Conservation (phyloP, 1,140 invertebrate genomes). For the Oryctes rhinoceros region DNA sequence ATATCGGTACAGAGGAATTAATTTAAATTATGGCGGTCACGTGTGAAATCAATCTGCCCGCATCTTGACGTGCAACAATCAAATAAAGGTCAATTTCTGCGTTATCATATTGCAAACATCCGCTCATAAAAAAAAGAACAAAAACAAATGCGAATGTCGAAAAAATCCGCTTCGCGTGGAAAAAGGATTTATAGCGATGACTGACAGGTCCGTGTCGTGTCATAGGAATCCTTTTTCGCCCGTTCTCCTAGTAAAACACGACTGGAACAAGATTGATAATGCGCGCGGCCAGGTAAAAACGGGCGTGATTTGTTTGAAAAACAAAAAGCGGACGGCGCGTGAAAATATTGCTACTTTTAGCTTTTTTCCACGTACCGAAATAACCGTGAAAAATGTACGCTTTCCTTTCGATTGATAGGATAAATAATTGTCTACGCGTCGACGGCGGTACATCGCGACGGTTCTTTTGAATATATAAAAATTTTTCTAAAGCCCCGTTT, state of each 20-base stretch:
- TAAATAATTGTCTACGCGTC: slow-evolving; percentile 16
- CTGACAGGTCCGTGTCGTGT: background rate
- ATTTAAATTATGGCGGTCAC: no score
- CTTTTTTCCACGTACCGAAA: slow-evolving; percentile 1
- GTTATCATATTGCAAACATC: no score
- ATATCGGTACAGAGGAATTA: no score
- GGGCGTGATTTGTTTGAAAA: slow-evolving; percentile 20
- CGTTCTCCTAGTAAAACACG: background rate
- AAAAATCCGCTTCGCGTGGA: background rate
- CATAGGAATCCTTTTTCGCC: background rate
- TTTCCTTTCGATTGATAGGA: slow-evolving; percentile 19
- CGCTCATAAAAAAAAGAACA: no score
- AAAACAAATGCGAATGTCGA: slow-evolving; percentile 1
- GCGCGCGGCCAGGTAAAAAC: background rate
- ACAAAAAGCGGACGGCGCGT: background rate
- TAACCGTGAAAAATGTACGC: slow-evolving; percentile 15
- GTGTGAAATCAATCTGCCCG: no score
- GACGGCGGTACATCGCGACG: background rate
- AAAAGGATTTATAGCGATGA: slow-evolving; percentile 9
- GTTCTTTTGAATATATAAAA: no score
- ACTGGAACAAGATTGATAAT: slow-evolving; percentile 16
- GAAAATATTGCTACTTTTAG: slow-evolving; percentile 26
- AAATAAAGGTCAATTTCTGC: no score
- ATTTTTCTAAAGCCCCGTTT: no score
- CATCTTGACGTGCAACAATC: no score